These are phyloP conservation scores for Piscicola geometra DNA, from an alignment of 2,888 invertebrate species.

Conservation along the genomic window DNA sequence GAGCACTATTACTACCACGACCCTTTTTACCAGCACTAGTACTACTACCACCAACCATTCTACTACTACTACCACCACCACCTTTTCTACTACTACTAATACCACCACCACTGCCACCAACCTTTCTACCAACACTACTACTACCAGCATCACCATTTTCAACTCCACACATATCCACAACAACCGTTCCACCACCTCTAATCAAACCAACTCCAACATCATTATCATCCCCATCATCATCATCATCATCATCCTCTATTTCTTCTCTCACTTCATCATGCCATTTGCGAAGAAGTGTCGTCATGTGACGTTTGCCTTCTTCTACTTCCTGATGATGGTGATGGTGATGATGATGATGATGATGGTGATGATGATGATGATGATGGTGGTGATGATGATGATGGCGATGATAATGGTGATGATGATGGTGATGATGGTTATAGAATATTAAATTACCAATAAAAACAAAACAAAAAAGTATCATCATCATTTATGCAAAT, in stretches of 20 bases:
- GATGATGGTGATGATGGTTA: background rate
- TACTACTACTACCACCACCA: too few species aligned
- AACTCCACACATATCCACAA: too few species aligned
- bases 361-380: background rate
- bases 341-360: background rate
- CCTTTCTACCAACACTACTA: too few species aligned
- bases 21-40: too few species aligned
- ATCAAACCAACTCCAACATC: background rate
- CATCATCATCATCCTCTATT: constrained; percentile 44
- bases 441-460: background rate
- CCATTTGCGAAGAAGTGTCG: constrained; percentile 91
- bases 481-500: background rate
- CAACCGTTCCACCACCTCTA: background rate
- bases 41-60: too few species aligned
- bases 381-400: background rate
- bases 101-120: too few species aligned
- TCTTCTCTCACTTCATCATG: constrained; percentile 75
- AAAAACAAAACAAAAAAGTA: too few species aligned
- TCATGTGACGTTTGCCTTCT: constrained; percentile 94
- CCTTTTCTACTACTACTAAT: too few species aligned
- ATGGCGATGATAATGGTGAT: background rate
- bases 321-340: constrained; percentile 70
- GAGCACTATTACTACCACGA: too few species aligned
- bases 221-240: constrained; percentile 14
- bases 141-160: too few species aligned